A percentile compares a stretch with the other conserved stretches of the same genome.
These are phyloP conservation scores for Eonycteris spelaea DNA, from an alignment of 2,113 vertebrate species.

Conservation along the genomic window DNA sequence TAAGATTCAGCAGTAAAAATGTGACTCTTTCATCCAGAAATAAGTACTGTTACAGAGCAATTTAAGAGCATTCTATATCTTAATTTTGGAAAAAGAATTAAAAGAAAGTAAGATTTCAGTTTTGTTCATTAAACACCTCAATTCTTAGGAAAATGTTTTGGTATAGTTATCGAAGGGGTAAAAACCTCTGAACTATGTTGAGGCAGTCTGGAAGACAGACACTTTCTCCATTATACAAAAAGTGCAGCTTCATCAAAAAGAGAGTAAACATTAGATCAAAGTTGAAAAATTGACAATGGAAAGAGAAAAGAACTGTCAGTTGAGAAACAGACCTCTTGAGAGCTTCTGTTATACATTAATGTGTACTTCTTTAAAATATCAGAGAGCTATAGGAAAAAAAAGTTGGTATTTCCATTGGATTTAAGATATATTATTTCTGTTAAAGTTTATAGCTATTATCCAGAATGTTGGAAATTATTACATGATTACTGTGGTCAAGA, in stretches of 20 bases:
- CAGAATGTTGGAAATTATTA: background rate
- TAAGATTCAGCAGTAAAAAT: background rate
- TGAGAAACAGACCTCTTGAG: background rate
- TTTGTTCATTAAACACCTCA: background rate
- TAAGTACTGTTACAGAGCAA: background rate
- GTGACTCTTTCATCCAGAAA: background rate
- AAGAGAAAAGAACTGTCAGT: background rate
- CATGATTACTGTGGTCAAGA: background rate
- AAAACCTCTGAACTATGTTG: background rate
- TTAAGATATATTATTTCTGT: background rate
- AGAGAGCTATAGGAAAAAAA: background rate
- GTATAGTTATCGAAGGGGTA: background rate
- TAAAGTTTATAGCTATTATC: background rate
- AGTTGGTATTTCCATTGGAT: background rate
- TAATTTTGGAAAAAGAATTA: background rate
- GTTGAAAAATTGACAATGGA: background rate
- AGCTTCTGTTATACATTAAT: background rate
- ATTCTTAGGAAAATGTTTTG: background rate
- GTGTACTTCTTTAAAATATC: background rate
- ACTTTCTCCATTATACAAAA: background rate
- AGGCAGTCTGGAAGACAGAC: background rate
- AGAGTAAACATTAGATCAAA: background rate
- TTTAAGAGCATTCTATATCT: background rate
- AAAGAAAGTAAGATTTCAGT: background rate
- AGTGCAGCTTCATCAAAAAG: background rate